A percentile compares a stretch with the other conserved stretches of the same genome.
Conservation (phyloP, 2,888 invertebrate species). For the Trisateles emortualis region DNA sequence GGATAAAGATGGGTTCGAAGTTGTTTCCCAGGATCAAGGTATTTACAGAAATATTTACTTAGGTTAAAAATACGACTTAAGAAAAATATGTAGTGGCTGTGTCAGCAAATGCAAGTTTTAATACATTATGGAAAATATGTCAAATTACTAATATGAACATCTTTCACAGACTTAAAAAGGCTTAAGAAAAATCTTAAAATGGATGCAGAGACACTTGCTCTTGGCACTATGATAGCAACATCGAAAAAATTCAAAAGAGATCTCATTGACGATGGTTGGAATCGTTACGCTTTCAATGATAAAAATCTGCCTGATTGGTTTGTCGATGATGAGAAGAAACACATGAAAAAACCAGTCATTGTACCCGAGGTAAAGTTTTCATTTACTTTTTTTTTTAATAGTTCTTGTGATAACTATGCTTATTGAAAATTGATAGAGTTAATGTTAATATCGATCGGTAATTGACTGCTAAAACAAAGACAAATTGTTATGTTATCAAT, state of each 20-base stretch:
- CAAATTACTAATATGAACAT: not conserved
- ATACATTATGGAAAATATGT: too few species aligned
- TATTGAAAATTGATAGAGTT: too few species aligned
- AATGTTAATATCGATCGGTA: too few species aligned
- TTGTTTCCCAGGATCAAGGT: constrained; percentile 88
- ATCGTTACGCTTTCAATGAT: constrained; percentile 97
- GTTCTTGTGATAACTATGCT: too few species aligned
- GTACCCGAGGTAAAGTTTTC: constrained; percentile 90
- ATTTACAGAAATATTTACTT: constrained; percentile 13
- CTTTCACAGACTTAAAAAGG: constrained; percentile 75
- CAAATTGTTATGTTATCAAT: too few species aligned
- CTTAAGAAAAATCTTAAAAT: constrained; percentile 90
- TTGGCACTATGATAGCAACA: constrained; percentile 96
- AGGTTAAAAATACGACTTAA: too few species aligned
- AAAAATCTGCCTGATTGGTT: constrained; percentile 98
- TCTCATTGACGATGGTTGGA: constrained; percentile 96
- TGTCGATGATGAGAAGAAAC: constrained; percentile 95
- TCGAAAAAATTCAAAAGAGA: constrained; percentile 97
- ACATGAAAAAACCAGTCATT: constrained; percentile 93
- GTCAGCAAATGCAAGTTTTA: too few species aligned
- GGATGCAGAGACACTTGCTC: constrained; percentile 95
- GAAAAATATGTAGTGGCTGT: too few species aligned
- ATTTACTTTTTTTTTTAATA: not conserved
- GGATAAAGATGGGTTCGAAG: constrained; percentile 89
- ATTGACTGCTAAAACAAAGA: too few species aligned